A percentile compares a stretch with the other conserved stretches of the same genome.
These are phyloP conservation scores for Pipistrellus pygmaeus DNA, from an alignment of 2,797 vertebrate species.

Conservation along the genomic window DNA sequence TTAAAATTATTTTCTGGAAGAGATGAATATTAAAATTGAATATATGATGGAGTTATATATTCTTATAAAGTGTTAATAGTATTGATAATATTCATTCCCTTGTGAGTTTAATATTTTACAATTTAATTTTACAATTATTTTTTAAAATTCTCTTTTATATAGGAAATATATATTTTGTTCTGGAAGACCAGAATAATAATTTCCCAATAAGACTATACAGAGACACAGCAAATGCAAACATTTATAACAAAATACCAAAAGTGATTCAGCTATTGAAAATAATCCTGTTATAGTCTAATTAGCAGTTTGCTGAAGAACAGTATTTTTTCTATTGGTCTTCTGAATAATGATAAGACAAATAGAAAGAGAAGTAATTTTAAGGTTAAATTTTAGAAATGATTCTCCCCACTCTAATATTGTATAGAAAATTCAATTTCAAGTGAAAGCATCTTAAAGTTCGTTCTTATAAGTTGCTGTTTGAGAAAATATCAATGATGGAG, in stretches of 20 bases:
- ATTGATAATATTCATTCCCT: neutral
- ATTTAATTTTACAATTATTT: conserved; percentile 54
- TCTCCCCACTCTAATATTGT: conserved; percentile 20
- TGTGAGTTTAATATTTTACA: conserved; percentile 37
- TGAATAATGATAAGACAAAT: conserved; percentile 72
- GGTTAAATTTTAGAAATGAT: conserved; percentile 58
- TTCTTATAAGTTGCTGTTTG: conserved; percentile 52
- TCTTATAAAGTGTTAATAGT: neutral
- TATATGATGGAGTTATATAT: conserved; percentile 17
- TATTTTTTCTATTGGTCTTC: conserved; percentile 1
- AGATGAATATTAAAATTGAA: conserved; percentile 32
- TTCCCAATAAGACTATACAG: conserved; percentile 58
- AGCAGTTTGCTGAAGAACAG: conserved; percentile 32
- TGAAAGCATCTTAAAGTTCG: conserved; percentile 57
- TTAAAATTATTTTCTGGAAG: conserved; percentile 38
- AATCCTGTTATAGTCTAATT: neutral
- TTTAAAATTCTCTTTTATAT: conserved; percentile 70
- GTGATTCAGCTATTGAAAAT: conserved; percentile 50
- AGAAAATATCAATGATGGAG: conserved; percentile 45
- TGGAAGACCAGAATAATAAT: conserved; percentile 64
- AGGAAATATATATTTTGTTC: conserved; percentile 75
- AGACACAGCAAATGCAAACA: conserved; percentile 62
- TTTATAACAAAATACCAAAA: conserved; percentile 52
- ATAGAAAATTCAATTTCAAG: conserved; percentile 66
- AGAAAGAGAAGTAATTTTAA: conserved; percentile 67